Base-by-base conservation (phyloP, 2,797 vertebrate species). In the Periophthalmus magnuspinnatus region DNA sequence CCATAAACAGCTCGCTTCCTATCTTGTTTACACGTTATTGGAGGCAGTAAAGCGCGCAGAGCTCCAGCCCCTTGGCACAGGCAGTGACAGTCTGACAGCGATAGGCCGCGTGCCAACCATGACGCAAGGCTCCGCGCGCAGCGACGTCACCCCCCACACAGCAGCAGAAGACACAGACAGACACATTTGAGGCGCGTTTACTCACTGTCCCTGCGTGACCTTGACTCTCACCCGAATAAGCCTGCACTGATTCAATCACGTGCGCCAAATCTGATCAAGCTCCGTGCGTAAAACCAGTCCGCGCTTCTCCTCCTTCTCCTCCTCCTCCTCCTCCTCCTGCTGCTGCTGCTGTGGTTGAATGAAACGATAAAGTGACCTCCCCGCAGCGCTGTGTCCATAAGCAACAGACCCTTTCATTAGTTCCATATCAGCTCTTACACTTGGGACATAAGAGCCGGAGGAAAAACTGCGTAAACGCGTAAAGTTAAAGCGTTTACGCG, bases 61-160 rank as follows among this genome's bases (percentile, higher is more conserved):
- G 82, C 81, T 72, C 80, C 70, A 60, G 72, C 77, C 70, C 65
- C 65, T n/a, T 84, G 84, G 79, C 84, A 84, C 74, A 71, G 69
- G 78, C 86, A 36, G 82, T 79, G 87, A 87, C 85, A 89, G 87
- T 90, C 86, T 89, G 83, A 85, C 80, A 84, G 76, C 52, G 89
- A 93, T 93, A 93, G 91, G 90, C 87, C 47, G 5, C 0, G 7
- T 48, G 90, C 90, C 90, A 93, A 76, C 58, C 10, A 85, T 93
- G 91, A 93, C n/a, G n/a, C 86, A 64, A 86, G 70, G 22, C 48
- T 68, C 78, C 81, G 77, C 70, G 60, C 74, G n/a, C n/a, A 62
- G 72, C 89, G 83, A 88, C 83, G 88, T 90, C 88, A 89, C 65
- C 7, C n/a, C n/a, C n/a, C n/a, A n/a, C n/a, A n/a, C 32, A 22